Evolutionary conservation across 2,797 vertebrate species (phyloP), one percentile per base, ranked within the genome.

Genomic region (Nyctalus aviator): DNA sequence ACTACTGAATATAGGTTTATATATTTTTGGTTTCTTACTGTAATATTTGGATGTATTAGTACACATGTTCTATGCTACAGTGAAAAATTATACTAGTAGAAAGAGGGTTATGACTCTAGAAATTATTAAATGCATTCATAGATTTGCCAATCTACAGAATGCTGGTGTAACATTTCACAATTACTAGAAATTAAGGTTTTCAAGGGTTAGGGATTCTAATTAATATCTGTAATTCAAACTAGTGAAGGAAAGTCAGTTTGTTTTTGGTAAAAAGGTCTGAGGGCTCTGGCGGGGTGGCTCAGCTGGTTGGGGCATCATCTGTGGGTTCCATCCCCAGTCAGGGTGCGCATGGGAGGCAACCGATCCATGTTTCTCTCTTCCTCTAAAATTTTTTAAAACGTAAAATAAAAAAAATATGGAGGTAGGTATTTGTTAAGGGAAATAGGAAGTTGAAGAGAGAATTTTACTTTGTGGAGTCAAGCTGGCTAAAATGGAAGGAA

Each of bases 181-280:
- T n/a, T 78, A 88, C 27, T 53, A 78, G 48, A 76, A 88, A 77
- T 64, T 68, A 55, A 32, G 35, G 59, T 78, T 88, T 78, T 66
- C 48, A 55, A 88, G 30, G 2, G 20, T 81, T 88, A 88, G n/a
- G 18, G n/a, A 37, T 41, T 88, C 25, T 62, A 37, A 15, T 53
- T 86, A 76, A 64, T 76, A 20, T 17, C 68, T 68, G 9, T 41
- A 68, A 88, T 55, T 68, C 55, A 68, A 68, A 53, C 73, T 53
- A 41, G 41, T 37, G 20, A 32, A 88, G 35, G 59, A 68, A 55
- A 68, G 8, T 37, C 23, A 32, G 32, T 68, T 35, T 55, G 8
- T 53, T 88, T 62, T 46, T 32, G 57, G 37, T 64, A 30, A 62
- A 64, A 62, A 46, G 11, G 57, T 64, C 21, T 78, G 53, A 78